Conservation (phyloP, 2,888 invertebrate species). For the Leucophora obtusa region DNA sequence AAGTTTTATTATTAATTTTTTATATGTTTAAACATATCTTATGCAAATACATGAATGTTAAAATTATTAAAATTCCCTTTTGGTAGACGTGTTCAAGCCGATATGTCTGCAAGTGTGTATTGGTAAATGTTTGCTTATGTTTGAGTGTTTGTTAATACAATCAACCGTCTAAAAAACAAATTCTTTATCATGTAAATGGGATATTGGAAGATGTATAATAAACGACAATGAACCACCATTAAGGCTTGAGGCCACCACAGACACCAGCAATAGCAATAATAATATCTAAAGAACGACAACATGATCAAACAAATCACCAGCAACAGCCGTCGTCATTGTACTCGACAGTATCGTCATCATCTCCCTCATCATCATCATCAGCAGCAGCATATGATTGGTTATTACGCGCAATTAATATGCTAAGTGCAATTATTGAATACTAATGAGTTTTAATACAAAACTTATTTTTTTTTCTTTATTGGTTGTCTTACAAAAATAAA, state of each 20-base stretch:
- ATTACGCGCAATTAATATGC: slow-evolving; percentile 68
- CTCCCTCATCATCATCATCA: slow-evolving; percentile 23
- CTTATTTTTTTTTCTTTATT: slow-evolving; percentile 1
- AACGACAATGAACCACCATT: slow-evolving; percentile 44
- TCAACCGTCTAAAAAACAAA: slow-evolving; percentile 3
- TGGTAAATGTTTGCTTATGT: neutral
- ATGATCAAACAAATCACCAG: slow-evolving; percentile 39
- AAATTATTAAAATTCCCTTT: slow-evolving; percentile 54
- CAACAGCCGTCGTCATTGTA: slow-evolving; percentile 26
- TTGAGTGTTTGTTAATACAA: neutral
- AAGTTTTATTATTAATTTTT: slow-evolving; percentile 50
- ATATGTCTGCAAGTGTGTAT: neutral
- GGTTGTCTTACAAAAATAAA: neutral
- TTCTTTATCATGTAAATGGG: slow-evolving; percentile 52
- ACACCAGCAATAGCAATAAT: slow-evolving; percentile 31
- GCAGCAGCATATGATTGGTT: slow-evolving; percentile 64
- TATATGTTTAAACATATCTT: slow-evolving; percentile 35
- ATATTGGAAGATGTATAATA: slow-evolving; percentile 32
- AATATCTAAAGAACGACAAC: slow-evolving; percentile 18
- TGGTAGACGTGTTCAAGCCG: neutral
- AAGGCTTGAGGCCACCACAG: slow-evolving; percentile 56
- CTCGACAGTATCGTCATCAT: slow-evolving; percentile 13
- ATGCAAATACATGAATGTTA: slow-evolving; percentile 60
- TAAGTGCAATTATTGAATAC: slow-evolving; percentile 67
- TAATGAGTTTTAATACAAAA: slow-evolving; percentile 63